Conservation (phyloP, 2,797 vertebrate genomes). For the Heteromormyrus szaboi region DNA sequence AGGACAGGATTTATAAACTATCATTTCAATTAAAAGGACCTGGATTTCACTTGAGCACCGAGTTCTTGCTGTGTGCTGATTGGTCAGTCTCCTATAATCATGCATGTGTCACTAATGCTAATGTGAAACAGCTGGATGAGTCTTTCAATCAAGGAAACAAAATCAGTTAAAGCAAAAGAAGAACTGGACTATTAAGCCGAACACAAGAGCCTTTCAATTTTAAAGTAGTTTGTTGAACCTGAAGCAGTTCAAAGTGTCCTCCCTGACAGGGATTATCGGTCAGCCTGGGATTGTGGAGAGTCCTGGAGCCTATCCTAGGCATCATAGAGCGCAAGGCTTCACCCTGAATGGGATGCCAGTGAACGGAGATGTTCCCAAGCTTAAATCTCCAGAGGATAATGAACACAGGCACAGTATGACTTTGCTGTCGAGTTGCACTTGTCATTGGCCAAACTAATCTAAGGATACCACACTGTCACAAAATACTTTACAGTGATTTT, state of each 20-base stretch:
- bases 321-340: background rate
- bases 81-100: background rate
- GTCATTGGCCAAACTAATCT: background rate
- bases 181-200: background rate
- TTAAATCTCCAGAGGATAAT: conserved; percentile 12
- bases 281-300: background rate
- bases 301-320: background rate
- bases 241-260: background rate
- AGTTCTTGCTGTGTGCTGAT: background rate
- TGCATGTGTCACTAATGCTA: background rate
- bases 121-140: background rate
- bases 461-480: background rate
- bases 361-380: conserved; percentile 20
- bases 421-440: background rate
- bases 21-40: background rate
- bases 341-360: conserved; percentile 13
- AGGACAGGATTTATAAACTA: background rate
- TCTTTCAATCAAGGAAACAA: background rate
- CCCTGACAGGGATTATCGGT: background rate
- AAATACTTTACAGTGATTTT: background rate
- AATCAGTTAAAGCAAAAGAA: background rate
- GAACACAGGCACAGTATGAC: background rate
- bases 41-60: background rate
- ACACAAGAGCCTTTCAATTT: background rate
- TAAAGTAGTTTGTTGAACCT: background rate